These are phyloP conservation scores for Centropyge bicolor DNA, from an alignment of 2,797 vertebrate species.

Conservation along the genomic window DNA sequence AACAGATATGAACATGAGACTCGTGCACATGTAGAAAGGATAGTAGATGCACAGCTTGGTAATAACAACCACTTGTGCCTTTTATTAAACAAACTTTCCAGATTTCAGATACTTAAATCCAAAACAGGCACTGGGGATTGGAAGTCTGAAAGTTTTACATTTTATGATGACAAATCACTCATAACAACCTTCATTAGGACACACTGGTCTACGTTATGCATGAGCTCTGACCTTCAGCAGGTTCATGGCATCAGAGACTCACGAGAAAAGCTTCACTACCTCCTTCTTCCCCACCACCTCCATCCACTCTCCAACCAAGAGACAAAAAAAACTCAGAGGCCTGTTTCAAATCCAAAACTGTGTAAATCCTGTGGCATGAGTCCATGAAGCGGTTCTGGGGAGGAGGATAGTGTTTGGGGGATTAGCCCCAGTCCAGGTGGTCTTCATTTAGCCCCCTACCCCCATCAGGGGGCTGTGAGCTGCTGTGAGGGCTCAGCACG, in stretches of 20 bases:
- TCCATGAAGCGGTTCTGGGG: slow-evolving; percentile 66
- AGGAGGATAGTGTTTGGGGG: slow-evolving; percentile 72
- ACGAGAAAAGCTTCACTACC: slow-evolving; percentile 37
- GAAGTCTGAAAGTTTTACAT: slow-evolving; percentile 33
- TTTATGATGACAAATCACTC: slow-evolving; percentile 47
- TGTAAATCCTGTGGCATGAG: slow-evolving; percentile 75
- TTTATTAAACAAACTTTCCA: slow-evolving; percentile 30
- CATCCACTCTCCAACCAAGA: slow-evolving; percentile 37
- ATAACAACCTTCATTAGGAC: slow-evolving; percentile 1
- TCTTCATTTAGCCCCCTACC: slow-evolving; percentile 80
- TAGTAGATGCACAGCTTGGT: slow-evolving; percentile 20
- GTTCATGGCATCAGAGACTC: slow-evolving; percentile 51
- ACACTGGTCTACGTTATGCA: slow-evolving; percentile 9
- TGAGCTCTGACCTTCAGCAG: slow-evolving; percentile 50
- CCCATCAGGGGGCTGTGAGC: slow-evolving; percentile 61
- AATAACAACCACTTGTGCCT: slow-evolving; percentile 36
- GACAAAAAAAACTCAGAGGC: slow-evolving; percentile 39
- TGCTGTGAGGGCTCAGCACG: slow-evolving; percentile 62
- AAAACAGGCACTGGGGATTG: slow-evolving; percentile 25
- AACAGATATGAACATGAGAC: slow-evolving; percentile 29
- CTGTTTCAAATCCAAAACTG: slow-evolving; percentile 76
- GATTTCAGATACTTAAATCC: slow-evolving; percentile 34
- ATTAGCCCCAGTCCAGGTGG: slow-evolving; percentile 82
- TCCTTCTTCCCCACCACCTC: slow-evolving; percentile 23
- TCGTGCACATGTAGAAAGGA: slow-evolving; percentile 19